phyloP scores from a whole-genome alignment of 2,797 vertebrate species.

The Ciconia nigra region DNA sequence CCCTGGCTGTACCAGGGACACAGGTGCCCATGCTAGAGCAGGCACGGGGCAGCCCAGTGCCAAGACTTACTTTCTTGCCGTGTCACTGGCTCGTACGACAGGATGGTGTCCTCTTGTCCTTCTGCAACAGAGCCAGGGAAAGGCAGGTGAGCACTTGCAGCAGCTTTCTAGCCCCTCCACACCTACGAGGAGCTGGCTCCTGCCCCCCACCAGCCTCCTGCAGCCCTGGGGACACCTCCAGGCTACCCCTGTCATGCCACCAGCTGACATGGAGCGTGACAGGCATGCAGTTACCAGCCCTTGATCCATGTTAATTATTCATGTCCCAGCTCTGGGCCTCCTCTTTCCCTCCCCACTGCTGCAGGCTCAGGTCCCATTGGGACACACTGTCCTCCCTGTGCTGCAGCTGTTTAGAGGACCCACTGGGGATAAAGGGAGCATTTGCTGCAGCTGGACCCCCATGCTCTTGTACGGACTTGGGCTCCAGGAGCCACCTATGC shows the following conservation, averaged over 20 bases:
- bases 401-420: background rate
- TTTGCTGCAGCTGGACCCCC: background rate
- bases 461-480: background rate
- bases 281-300: background rate
- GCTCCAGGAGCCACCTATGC: background rate
- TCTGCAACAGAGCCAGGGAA: slow-evolving; percentile 78
- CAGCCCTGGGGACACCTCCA: background rate
- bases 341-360: background rate
- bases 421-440: background rate
- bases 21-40: accelerated
- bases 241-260: background rate
- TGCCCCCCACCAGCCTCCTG: background rate
- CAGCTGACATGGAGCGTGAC: background rate
- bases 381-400: background rate
- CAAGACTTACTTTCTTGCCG: slow-evolving; percentile 95
- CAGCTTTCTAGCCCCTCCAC: background rate
- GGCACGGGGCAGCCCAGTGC: background rate
- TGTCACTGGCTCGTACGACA: slow-evolving; percentile 97
- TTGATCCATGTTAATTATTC: background rate
- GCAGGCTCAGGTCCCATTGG: background rate
- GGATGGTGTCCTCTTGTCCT: slow-evolving; percentile 97
- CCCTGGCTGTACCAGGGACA: background rate
- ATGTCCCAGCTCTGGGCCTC: background rate
- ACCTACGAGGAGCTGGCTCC: background rate
- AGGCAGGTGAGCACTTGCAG: background rate